Conservation (phyloP, 2,113 vertebrate genomes). For the Anas platyrhynchos region DNA sequence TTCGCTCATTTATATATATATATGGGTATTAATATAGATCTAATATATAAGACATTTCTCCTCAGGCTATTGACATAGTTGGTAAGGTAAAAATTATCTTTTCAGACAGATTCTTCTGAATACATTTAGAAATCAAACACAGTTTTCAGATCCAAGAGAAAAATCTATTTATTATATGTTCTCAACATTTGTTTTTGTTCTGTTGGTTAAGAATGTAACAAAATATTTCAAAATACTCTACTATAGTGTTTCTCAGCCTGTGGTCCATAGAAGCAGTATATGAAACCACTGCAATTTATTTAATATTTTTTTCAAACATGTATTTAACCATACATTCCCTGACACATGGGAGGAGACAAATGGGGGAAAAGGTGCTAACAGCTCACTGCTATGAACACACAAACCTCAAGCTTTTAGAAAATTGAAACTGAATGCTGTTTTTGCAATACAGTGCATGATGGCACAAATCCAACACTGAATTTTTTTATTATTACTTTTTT, state of each 20-base stretch:
- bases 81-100: background rate
- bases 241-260: background rate
- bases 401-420: background rate
- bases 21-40: background rate
- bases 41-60: background rate
- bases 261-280: background rate
- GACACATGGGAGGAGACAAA: background rate
- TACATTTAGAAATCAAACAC: background rate
- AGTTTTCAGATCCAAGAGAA: background rate
- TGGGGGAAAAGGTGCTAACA: background rate
- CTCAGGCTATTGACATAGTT: background rate
- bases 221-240: background rate
- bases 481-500: background rate
- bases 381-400: background rate
- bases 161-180: background rate
- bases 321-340: background rate
- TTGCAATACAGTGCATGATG: accelerated
- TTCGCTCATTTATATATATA: background rate
- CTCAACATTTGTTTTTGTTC: background rate
- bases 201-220: background rate
- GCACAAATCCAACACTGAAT: background rate
- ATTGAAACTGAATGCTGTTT: background rate
- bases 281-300: background rate
- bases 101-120: background rate
- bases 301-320: background rate